A percentile compares a stretch with the other conserved stretches of the same genome.
Evolutionary conservation across 1,140 invertebrate genomes (phyloP).

Genomic region (Cydia splendana): DNA sequence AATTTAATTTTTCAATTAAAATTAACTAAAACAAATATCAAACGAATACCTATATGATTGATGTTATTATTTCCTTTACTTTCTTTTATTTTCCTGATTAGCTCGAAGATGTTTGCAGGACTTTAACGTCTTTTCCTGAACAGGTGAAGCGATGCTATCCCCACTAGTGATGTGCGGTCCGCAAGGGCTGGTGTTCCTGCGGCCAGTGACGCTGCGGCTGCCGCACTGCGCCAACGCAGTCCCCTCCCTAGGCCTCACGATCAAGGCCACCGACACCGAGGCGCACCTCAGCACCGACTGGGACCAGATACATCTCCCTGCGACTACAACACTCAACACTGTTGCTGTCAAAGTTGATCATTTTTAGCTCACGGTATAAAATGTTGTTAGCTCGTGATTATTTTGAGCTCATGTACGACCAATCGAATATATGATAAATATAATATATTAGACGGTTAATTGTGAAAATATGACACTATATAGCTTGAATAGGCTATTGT

Average conservation of each 20-base stretch:
- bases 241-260: conserved; percentile 84
- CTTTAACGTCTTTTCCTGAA: conserved; percentile 30
- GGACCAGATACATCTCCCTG: conserved; percentile 87
- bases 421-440: conserved; percentile 38
- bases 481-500: not conserved
- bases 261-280: conserved; percentile 91
- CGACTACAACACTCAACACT: conserved; percentile 89
- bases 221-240: conserved; percentile 88
- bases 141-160: conserved; percentile 95
- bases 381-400: not conserved
- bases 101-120: not conserved
- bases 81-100: not conserved
- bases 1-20: not conserved
- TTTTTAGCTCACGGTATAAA: conserved; percentile 81
- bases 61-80: not conserved
- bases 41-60: not conserved
- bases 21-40: not conserved
- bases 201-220: conserved; percentile 92
- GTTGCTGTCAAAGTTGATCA: conserved; percentile 94
- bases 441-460: conserved; percentile 10
- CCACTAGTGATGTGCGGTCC: conserved; percentile 97
- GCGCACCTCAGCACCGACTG: conserved; percentile 85
- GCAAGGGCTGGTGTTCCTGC: conserved; percentile 92
- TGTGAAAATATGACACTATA: not conserved
- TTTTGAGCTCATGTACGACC: conserved; percentile 42